Evolutionary conservation across 1,140 invertebrate genomes (phyloP).

Genomic region (Arctopsyche grandis): DNA sequence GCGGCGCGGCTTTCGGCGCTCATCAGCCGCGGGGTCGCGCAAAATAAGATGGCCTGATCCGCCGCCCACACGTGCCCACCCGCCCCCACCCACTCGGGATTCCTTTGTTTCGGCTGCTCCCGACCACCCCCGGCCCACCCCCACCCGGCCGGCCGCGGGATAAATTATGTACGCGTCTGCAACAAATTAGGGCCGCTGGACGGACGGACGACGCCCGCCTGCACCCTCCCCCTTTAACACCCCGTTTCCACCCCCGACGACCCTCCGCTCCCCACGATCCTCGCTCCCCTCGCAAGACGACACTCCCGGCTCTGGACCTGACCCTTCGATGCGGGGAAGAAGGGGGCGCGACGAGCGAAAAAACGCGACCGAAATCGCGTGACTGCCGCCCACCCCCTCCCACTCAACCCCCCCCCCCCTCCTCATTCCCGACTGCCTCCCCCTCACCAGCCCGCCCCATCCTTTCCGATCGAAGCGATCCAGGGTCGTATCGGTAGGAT

Average conservation of each 20-base stretch:
- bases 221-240: neutral
- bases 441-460: neutral
- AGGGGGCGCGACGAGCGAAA: neutral
- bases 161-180: conserved; percentile 42
- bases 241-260: neutral
- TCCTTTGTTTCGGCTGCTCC: conserved; percentile 40
- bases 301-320: neutral
- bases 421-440: neutral
- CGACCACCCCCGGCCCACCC: conserved; percentile 6
- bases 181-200: conserved; percentile 34
- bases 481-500: neutral
- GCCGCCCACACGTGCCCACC: conserved; percentile 13
- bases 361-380: conserved; percentile 25
- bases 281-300: neutral
- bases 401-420: neutral
- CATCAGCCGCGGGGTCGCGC: conserved; percentile 38
- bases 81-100: neutral
- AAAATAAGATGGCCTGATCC: conserved; percentile 38
- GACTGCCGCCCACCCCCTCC: conserved; percentile 13
- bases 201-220: neutral
- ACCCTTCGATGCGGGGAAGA: neutral
- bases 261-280: neutral
- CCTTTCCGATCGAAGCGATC: conserved; percentile 7
- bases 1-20: conserved; percentile 24
- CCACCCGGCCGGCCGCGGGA: conserved; percentile 28